Evolutionary conservation across 1,140 invertebrate species (phyloP).

Genomic region (Zaprionus camerounensis): DNA sequence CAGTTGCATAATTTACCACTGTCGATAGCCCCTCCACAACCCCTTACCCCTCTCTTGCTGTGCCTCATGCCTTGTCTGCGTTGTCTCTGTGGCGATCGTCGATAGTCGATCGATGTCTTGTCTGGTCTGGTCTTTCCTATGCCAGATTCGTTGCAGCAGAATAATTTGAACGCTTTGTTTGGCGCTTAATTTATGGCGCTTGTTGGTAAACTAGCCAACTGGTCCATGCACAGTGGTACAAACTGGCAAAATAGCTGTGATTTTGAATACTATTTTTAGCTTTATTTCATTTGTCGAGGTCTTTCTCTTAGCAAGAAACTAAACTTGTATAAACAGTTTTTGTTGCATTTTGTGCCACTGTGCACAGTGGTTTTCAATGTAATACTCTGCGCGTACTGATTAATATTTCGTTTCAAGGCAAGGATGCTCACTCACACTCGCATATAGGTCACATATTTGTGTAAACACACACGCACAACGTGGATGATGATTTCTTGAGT

Average conservation of each 20-base stretch:
- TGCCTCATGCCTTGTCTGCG: background rate
- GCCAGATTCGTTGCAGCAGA: conserved; percentile 68
- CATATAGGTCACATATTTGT: conserved; percentile 34
- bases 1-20: conserved; percentile 50
- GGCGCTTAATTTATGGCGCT: conserved; percentile 62
- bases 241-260: background rate
- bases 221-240: conserved; percentile 11
- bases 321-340: background rate
- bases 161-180: conserved; percentile 72
- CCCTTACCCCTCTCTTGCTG: background rate
- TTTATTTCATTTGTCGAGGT: no score
- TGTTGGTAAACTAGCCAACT: conserved; percentile 20
- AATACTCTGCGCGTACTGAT: conserved; percentile 5
- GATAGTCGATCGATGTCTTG: conserved; percentile 7
- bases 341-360: background rate
- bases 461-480: conserved; percentile 29
- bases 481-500: conserved; percentile 50
- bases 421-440: conserved; percentile 50
- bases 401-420: conserved; percentile 60
- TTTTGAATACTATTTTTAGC: no score
- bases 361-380: conserved; percentile 6
- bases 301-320: no score
- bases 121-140: conserved; percentile 29
- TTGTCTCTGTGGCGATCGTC: conserved; percentile 1
- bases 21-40: background rate